Evolutionary conservation across 2,113 vertebrate species (phyloP).

Genomic region (Oostethus manadensis): DNA sequence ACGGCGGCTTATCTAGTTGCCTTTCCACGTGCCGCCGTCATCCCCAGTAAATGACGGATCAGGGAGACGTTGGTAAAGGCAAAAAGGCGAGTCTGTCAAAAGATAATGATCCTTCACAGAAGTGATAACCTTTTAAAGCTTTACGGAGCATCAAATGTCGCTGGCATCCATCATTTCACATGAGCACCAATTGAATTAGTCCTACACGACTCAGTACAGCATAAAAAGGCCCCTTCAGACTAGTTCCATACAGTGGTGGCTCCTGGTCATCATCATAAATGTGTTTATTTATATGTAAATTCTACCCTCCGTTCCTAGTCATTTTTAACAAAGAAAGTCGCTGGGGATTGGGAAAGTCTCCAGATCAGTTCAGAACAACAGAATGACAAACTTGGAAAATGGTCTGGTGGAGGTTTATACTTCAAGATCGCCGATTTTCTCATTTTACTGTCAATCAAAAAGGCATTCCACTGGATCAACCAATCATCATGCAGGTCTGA

Average conservation of each 20-base stretch:
- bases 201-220: background rate
- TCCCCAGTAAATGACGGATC: slow-evolving; percentile 37
- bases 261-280: too few relatives aligned
- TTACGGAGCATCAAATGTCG: slow-evolving; percentile 23
- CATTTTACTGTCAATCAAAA: too few relatives aligned
- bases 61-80: slow-evolving; percentile 21
- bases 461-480: too few relatives aligned
- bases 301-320: too few relatives aligned
- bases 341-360: too few relatives aligned
- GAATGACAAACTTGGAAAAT: too few relatives aligned
- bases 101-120: slow-evolving; percentile 32
- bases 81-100: slow-evolving; percentile 28
- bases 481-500: too few relatives aligned
- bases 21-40: slow-evolving; percentile 42
- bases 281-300: too few relatives aligned
- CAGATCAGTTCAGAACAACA: too few relatives aligned
- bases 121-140: slow-evolving; percentile 30
- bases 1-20: slow-evolving; percentile 49
- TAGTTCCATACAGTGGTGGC: background rate
- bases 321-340: too few relatives aligned
- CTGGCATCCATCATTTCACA: slow-evolving; percentile 11
- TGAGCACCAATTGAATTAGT: slow-evolving; percentile 24
- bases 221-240: background rate
- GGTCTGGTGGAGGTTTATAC: too few relatives aligned
- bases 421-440: too few relatives aligned